Conservation (phyloP, 2,113 vertebrate species). For the Forbesichthys papilliferus region DNA sequence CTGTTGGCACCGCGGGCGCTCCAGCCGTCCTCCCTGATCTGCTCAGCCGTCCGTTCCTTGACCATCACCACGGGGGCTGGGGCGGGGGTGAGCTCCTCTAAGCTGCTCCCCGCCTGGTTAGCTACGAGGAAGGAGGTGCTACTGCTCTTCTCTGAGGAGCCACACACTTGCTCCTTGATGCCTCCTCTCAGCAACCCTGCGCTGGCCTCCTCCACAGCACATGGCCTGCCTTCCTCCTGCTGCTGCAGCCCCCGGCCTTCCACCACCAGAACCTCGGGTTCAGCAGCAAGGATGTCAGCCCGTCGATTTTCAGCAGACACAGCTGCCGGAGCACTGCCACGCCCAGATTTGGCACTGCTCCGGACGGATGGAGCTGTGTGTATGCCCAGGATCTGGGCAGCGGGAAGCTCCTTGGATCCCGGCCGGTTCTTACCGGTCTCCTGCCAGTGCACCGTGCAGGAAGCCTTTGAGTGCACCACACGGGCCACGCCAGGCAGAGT, state of each 20-base stretch:
- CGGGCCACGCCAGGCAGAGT: constrained; percentile 90
- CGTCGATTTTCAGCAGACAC: constrained; percentile 42
- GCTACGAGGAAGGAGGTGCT: constrained; percentile 44
- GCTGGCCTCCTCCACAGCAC: constrained; percentile 13
- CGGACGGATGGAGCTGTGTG: constrained; percentile 69
- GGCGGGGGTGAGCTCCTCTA: constrained; percentile 50
- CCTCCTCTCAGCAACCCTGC: constrained; percentile 21
- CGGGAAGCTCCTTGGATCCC: constrained; percentile 85
- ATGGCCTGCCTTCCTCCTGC: constrained; percentile 32
- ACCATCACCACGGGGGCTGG: constrained; percentile 53
- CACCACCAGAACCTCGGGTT: constrained; percentile 30
- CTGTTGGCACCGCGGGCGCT: constrained; percentile 85
- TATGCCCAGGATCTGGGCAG: constrained; percentile 93
- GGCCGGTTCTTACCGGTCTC: constrained; percentile 90
- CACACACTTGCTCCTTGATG: constrained; percentile 55
- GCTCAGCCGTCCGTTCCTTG: constrained; percentile 76
- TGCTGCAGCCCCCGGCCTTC: constrained; percentile 32
- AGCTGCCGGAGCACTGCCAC: constrained; percentile 26
- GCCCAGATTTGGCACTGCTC: constrained; percentile 50
- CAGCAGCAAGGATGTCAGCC: constrained; percentile 38
- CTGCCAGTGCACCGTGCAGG: constrained; percentile 97
- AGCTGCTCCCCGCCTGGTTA: constrained; percentile 16
- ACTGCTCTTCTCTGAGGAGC: constrained; percentile 41
- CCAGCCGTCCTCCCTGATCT: constrained; percentile 93
- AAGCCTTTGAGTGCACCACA: constrained; percentile 97